Evolutionary conservation across 2,888 invertebrate genomes (phyloP).

Genomic region (Bellardia pandia): DNA sequence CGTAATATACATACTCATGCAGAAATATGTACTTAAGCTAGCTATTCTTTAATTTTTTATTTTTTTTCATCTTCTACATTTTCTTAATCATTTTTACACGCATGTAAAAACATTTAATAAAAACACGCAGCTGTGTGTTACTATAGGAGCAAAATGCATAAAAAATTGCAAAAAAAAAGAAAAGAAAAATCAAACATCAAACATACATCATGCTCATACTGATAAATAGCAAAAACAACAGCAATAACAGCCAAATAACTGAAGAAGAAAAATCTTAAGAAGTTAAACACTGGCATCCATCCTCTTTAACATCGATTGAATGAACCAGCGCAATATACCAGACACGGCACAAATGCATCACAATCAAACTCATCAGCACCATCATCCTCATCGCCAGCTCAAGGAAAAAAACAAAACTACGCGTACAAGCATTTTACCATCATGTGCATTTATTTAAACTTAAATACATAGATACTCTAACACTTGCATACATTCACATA

Average conservation of each 20-base stretch:
- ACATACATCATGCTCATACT: constrained; percentile 66
- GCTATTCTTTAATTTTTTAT: constrained; percentile 21
- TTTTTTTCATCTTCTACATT: constrained; percentile 51
- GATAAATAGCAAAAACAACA: constrained; percentile 59
- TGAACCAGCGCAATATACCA: constrained; percentile 20
- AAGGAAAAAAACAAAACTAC: constrained; percentile 20
- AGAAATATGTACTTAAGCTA: background rate
- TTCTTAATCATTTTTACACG: constrained; percentile 72
- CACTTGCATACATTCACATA: constrained; percentile 3
- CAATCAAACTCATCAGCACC: constrained; percentile 58
- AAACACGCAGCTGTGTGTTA: constrained; percentile 72
- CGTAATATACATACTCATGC: constrained; percentile 49
- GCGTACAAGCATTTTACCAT: constrained; percentile 41
- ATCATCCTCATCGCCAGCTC: constrained; percentile 11
- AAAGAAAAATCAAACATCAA: constrained; percentile 58
- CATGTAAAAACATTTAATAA: constrained; percentile 73
- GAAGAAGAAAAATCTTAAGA: constrained; percentile 41
- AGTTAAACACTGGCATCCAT: constrained; percentile 64
- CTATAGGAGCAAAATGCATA: constrained; percentile 30
- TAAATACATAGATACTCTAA: constrained; percentile 28
- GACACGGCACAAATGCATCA: constrained; percentile 41
- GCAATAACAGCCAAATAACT: constrained; percentile 15
- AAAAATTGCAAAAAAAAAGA: background rate
- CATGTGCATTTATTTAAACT: constrained; percentile 41
- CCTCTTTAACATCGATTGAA: constrained; percentile 54